These are phyloP conservation scores for Bostrychus sinensis DNA, from an alignment of 2,113 vertebrate species.

Conservation along the genomic window DNA sequence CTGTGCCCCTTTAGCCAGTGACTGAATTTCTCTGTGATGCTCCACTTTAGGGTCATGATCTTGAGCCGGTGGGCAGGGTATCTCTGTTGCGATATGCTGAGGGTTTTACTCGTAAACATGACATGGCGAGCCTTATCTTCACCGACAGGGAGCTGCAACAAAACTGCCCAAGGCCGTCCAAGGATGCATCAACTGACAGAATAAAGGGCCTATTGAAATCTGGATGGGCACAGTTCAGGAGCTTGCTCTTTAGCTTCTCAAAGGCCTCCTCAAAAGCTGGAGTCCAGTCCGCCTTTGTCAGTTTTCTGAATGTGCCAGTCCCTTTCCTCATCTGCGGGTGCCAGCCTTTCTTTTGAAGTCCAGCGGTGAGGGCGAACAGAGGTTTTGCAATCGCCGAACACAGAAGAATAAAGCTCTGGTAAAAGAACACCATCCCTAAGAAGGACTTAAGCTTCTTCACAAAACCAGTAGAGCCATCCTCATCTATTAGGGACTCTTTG, in stretches of 20 bases:
- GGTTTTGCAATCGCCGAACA: background rate
- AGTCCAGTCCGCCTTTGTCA: slow-evolving; percentile 4
- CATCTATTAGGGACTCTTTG: background rate
- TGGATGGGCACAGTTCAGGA: slow-evolving; percentile 1
- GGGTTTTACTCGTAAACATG: slow-evolving; percentile 17
- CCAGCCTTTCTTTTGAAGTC: background rate
- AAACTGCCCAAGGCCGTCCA: background rate
- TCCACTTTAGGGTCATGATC: slow-evolving; percentile 16
- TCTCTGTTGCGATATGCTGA: slow-evolving; percentile 10
- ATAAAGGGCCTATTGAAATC: slow-evolving; percentile 1
- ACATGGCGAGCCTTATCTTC: background rate
- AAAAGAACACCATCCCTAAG: slow-evolving; percentile 2
- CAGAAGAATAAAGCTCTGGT: slow-evolving; percentile 7
- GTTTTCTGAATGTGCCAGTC: background rate
- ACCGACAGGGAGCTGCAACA: background rate
- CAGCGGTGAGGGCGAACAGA: slow-evolving; percentile 3
- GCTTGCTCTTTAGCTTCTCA: background rate
- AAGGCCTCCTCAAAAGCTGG: background rate
- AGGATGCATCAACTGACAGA: background rate
- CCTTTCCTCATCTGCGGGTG: background rate
- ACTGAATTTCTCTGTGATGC: slow-evolving; percentile 12
- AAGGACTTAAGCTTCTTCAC: slow-evolving; percentile 9
- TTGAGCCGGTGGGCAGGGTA: slow-evolving; percentile 5
- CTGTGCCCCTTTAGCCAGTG: slow-evolving; percentile 11
- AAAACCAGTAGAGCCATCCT: background rate